Evolutionary conservation across 2,113 vertebrate species (phyloP).

Genomic region (Merops nubicus): DNA sequence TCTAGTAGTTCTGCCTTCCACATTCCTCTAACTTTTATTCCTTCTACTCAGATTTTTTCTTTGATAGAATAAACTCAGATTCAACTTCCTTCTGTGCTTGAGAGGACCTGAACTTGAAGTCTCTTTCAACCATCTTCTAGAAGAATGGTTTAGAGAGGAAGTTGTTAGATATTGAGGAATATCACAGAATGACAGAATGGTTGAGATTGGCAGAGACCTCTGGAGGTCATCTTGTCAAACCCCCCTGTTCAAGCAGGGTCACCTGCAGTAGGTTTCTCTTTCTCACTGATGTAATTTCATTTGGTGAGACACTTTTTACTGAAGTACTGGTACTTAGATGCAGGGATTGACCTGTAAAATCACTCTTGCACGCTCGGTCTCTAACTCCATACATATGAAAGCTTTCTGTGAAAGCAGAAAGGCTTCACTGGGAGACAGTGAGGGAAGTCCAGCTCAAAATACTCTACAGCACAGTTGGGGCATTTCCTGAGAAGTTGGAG

Average conservation of each 20-base stretch:
- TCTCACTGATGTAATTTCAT: not conserved
- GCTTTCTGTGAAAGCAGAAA: not conserved
- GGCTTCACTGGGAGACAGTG: not conserved
- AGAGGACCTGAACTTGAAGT: not conserved
- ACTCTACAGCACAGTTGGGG: not conserved
- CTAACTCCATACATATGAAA: not conserved
- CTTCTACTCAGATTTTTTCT: not conserved
- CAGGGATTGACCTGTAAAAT: not conserved
- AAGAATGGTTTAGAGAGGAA: not conserved
- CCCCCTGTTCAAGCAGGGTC: not conserved
- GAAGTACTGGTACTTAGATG: not conserved
- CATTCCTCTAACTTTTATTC: not conserved
- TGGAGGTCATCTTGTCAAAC: not conserved
- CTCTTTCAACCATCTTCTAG: not conserved
- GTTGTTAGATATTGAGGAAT: not conserved
- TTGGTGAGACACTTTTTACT: not conserved
- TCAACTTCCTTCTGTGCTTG: not conserved
- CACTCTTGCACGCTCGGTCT: fast-evolving
- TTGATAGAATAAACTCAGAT: not conserved
- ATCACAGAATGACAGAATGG: not conserved
- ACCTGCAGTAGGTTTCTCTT: not conserved
- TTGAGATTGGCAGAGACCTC: not conserved
- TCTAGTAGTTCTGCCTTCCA: not conserved
- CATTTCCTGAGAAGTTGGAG: not conserved
- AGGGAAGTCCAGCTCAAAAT: not conserved